Evolutionary conservation across 2,797 vertebrate species (phyloP).

Genomic region (Pipistrellus pipistrellus): DNA sequence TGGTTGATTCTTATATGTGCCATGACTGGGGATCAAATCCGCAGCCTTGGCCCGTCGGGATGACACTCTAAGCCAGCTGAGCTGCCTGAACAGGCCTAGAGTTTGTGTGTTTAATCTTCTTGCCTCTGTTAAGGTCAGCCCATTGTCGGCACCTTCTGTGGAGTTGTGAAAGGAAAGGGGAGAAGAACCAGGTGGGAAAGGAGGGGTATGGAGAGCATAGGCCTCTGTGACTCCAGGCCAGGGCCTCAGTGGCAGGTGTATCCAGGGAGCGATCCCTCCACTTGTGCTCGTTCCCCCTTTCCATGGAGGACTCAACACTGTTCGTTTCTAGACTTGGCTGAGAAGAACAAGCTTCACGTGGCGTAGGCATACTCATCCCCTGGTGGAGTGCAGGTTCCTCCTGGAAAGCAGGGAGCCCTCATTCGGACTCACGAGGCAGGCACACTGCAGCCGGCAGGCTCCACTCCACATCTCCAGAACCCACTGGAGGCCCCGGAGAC

Average conservation of each 20-base stretch:
- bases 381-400: not conserved
- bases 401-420: not conserved
- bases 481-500: not conserved
- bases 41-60: not conserved
- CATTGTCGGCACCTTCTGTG: not conserved
- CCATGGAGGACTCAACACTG: not conserved
- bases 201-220: rapidly evolving
- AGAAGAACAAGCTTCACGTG: not conserved
- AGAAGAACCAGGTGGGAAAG: not conserved
- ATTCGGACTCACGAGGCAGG: not conserved
- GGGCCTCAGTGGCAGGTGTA: not conserved
- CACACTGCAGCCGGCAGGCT: not conserved
- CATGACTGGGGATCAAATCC: not conserved
- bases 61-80: not conserved
- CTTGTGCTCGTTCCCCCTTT: not conserved
- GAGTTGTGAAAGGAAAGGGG: not conserved
- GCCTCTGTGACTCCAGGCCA: not conserved
- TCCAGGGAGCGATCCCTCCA: not conserved
- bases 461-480: not conserved
- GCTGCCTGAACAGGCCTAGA: not conserved
- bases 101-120: constrained; percentile 34
- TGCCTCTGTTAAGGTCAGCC: not conserved
- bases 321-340: not conserved
- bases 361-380: not conserved
- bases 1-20: not conserved